Percentiles rank a stretch among this genome's conserved stretches.
These are phyloP conservation scores for Lamprologus speciosus DNA, from an alignment of 2,113 vertebrate species.

Conservation along the genomic window DNA sequence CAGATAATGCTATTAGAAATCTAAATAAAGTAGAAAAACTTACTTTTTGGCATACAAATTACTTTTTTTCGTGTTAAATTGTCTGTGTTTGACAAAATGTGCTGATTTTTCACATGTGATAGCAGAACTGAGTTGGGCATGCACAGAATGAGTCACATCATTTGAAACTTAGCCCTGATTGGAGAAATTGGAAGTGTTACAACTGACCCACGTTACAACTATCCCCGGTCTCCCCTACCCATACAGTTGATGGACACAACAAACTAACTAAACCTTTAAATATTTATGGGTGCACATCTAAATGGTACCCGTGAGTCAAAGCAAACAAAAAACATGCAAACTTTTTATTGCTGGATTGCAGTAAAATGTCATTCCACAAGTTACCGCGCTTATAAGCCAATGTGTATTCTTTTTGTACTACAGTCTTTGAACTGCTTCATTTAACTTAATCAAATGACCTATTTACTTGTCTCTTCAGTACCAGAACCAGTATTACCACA, in stretches of 20 bases:
- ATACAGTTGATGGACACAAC: background rate
- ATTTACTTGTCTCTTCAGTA: background rate
- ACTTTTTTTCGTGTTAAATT: no score
- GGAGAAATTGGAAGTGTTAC: no score
- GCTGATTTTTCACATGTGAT: no score
- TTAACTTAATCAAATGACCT: background rate
- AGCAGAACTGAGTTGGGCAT: no score
- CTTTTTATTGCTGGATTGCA: background rate
- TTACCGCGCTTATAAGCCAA: background rate
- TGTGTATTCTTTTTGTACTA: background rate
- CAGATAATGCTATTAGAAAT: no score
- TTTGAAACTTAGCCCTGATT: no score
- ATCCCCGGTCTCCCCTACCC: background rate
- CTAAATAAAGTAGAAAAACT: no score
- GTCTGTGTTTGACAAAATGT: no score
- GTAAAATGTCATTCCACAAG: background rate
- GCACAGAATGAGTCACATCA: no score
- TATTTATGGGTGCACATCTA: background rate
- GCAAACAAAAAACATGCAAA: background rate
- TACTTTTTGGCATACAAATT: no score
- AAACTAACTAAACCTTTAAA: background rate
- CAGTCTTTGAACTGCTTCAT: background rate
- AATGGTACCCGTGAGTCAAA: background rate
- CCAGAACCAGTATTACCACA: background rate
- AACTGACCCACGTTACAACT: no score